Base-by-base conservation (phyloP, 1,140 invertebrate species). In the Rhagoletis zephyria region DNA sequence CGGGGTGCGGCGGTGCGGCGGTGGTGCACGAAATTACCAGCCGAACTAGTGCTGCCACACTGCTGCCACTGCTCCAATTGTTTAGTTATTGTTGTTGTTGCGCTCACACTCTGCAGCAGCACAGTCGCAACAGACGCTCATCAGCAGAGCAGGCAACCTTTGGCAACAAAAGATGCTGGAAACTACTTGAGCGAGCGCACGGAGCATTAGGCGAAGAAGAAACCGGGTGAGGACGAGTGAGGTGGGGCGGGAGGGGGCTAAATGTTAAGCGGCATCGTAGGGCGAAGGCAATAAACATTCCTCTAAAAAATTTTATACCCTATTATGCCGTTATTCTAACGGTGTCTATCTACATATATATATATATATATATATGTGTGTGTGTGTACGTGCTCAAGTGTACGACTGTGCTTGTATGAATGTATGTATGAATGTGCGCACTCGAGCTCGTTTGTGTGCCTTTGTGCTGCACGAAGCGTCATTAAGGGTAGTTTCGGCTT, bases 331-430 rank as follows among this genome's bases (percentile, higher is more conserved):
- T 64, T 86, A 86, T 64, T 86, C 85, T 64, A 86, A 86, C 85
- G 85, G 7, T 86, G 30, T 61, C 51, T 81, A 19, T 85, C 64
- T 87, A 19, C 6, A 67, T 10, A 10, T 40, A 30, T 19, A 67
- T 85, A 70, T 87, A 19, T 40, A 67, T 10, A 10, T 40, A 30
- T 19, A 67, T 10, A 85, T 86, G 3, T 81, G 56, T 42, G 48
- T 81, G 45, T 1, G 30, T 42, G 67, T 48, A 77, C 70, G 70
- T 77, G 60, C 16, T 85, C 10, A 88, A 87, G 88, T 85, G 85
- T 87, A 30, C 30, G 30, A 30, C 30, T 30, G 89, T 87, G 86
- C 63, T 70, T 89, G 87, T 88, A 87, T 87, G 63, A n/a, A n/a
- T 51, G 85, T 63, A 40, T 86, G 85, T 86, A 42, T 86, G 85